phyloP scores from a whole-genome alignment of 2,888 invertebrate genomes.

The Standfussiana lucernea region DNA sequence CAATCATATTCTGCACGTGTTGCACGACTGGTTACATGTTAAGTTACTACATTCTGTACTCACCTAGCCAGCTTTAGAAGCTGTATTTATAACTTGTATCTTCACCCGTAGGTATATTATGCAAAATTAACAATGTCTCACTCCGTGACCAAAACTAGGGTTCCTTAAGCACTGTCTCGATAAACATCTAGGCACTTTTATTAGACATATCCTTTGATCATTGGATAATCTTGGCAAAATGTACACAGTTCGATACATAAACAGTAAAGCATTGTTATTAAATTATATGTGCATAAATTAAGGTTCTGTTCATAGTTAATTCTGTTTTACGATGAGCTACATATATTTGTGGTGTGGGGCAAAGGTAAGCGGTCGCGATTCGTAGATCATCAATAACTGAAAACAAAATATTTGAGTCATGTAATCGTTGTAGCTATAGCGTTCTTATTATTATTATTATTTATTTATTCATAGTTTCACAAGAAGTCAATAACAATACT shows the following conservation, averaged over 20 bases:
- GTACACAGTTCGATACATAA: constrained; percentile 46
- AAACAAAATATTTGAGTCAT: neutral
- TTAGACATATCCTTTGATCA: constrained; percentile 2
- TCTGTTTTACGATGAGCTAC: constrained; percentile 51
- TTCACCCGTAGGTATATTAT: constrained; percentile 12
- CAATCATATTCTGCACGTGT: neutral
- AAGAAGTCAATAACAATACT: neutral
- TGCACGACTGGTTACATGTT: constrained; percentile 2
- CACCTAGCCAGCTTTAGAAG: neutral
- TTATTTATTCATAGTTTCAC: neutral
- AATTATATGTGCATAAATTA: constrained; percentile 69
- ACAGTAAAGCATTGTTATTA: constrained; percentile 64
- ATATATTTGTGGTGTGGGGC: constrained; percentile 34
- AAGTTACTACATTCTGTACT: neutral
- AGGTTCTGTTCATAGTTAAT: constrained; percentile 62
- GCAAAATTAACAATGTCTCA: constrained; percentile 29
- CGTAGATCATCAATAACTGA: neutral
- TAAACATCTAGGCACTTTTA: constrained; percentile 42
- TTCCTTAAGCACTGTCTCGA: constrained; percentile 10
- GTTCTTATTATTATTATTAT: neutral
- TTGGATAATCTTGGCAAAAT: constrained; percentile 31
- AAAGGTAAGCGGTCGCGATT: constrained; percentile 11
- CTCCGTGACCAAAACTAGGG: neutral
- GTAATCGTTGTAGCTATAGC: neutral
- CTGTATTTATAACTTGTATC: neutral